These are phyloP conservation scores for Saguinus imperator DNA, from an alignment of 2,113 vertebrate species.

Conservation along the genomic window DNA sequence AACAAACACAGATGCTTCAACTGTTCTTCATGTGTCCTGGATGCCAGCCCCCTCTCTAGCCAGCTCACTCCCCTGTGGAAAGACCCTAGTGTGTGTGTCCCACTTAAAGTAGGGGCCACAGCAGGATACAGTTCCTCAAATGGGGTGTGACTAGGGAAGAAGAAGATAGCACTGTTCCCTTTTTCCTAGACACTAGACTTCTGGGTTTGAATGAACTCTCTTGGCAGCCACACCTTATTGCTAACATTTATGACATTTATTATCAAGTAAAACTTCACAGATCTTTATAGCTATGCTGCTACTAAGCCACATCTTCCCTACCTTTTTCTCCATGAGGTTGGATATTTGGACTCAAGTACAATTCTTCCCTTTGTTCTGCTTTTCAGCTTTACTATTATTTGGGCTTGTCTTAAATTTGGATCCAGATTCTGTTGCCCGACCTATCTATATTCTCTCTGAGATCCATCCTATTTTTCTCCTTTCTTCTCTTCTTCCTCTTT, in stretches of 20 bases:
- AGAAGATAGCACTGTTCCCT: background rate
- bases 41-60: background rate
- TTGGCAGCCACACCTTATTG: background rate
- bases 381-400: conserved; percentile 28
- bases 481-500: background rate
- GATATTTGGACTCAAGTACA: background rate
- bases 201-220: background rate
- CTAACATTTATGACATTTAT: background rate
- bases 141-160: background rate
- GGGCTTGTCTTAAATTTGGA: background rate
- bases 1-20: background rate
- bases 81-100: background rate
- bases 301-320: background rate
- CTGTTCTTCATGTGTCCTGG: background rate
- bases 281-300: background rate
- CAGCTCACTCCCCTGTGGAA: background rate
- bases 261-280: background rate
- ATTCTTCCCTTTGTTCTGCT: background rate
- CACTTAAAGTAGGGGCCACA: background rate
- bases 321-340: background rate
- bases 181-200: background rate
- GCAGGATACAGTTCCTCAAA: background rate
- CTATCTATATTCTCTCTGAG: background rate
- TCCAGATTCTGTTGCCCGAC: background rate
- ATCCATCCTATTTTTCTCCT: background rate